Base-by-base conservation (phyloP, 1,140 invertebrate genomes). In the Drosophila simulans region DNA sequence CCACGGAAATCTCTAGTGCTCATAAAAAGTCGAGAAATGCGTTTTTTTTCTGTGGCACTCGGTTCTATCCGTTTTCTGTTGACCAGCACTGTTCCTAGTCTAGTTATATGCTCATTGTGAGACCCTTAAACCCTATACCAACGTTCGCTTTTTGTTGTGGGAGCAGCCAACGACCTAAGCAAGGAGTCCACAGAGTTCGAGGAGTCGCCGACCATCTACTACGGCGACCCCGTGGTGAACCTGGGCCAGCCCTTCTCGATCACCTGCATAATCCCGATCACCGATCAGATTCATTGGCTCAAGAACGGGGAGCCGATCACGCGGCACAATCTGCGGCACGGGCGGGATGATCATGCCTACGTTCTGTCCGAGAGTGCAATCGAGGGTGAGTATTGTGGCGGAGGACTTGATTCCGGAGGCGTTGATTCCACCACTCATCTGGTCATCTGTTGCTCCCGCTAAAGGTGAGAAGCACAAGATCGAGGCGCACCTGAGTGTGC, bases 381-480 rank as follows among this genome's bases (percentile, higher is more conserved):
- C 45, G 86, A 91, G 54, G 91, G 91, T 92, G 79, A 92, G 91
- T 92, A 91, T 80, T 25, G 8, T n/a, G 27, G 17, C 13, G 20
- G 20, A 31, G 48, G 12, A 20, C 11, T 34, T 34, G 25, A 5
- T 15, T 51, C 25, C 25, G 8, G 49, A 35, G 54, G 12, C 45
- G 5, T 17, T 52, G 22, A 17, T 20, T 40, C 27, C 7, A 54
- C 13, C 46, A 20, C 45, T 56, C 63, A 55, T n/a, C 53, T 20
- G 58, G 35, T 55, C 57, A 39, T 65, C 37, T 57, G 51, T 56
- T 48, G 35, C 25, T 56, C 25, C 54, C 59, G 59, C 43, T 58
- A 48, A 88, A 92, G 91, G 91, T 88, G 91, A 92, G 69, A 79
- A 78, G 46, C 85, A 92, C 73, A 92, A 81, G 73, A 92, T 92